Conservation (phyloP, 2,888 invertebrate genomes). For the Brenthis daphne region DNA sequence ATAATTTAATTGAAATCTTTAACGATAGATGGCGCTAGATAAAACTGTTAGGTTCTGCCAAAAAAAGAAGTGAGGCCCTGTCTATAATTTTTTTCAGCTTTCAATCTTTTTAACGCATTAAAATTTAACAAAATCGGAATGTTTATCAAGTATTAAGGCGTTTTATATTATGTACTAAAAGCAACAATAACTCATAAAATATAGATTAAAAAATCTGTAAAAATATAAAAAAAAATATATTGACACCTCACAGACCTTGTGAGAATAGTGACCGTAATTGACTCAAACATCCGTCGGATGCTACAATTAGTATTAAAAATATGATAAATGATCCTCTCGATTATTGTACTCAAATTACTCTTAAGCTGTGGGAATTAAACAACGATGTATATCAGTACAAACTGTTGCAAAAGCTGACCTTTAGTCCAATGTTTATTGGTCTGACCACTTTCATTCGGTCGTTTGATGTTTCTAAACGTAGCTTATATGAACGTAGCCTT, state of each 20-base stretch:
- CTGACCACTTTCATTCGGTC: conserved; percentile 18
- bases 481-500: neutral
- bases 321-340: conserved; percentile 47
- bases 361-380: conserved; percentile 43
- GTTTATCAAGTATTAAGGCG: too few species aligned
- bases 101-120: too few species aligned
- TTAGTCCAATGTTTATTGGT: conserved; percentile 20
- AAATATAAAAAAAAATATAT: neutral
- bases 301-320: conserved; percentile 41
- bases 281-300: conserved; percentile 39
- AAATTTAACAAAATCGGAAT: too few species aligned
- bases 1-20: too few species aligned
- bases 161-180: too few species aligned
- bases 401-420: conserved; percentile 37
- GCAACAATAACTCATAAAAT: neutral
- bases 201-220: neutral
- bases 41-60: too few species aligned
- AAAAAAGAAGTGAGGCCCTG: too few species aligned
- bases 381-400: conserved; percentile 27
- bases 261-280: conserved; percentile 41
- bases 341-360: conserved; percentile 42
- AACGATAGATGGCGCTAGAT: too few species aligned
- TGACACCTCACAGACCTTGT: conserved; percentile 49
- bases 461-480: neutral
- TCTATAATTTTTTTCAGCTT: too few species aligned